Evolutionary conservation across 1,140 invertebrate species (phyloP).

Genomic region (Spodoptera litura): DNA sequence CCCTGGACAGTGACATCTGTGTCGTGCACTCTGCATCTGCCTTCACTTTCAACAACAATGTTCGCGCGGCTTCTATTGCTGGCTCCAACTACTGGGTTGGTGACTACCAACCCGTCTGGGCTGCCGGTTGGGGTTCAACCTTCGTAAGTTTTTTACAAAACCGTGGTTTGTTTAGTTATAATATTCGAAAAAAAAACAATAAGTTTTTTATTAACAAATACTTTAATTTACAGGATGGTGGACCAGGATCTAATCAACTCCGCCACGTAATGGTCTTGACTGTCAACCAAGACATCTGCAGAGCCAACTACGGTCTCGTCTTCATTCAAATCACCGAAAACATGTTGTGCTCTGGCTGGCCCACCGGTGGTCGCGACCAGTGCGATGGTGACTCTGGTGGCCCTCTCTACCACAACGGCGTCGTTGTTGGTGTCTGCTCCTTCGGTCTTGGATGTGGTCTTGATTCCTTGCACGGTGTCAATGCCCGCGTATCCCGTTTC

Average conservation of each 20-base stretch:
- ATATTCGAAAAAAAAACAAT: background rate
- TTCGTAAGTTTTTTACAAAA: slow-evolving; percentile 29
- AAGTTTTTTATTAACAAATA: too few relatives aligned
- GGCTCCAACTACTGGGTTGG: slow-evolving; percentile 44
- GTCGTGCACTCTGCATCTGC: slow-evolving; percentile 27
- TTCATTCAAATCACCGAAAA: slow-evolving; percentile 60
- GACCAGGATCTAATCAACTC: slow-evolving; percentile 63
- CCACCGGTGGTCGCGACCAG: slow-evolving; percentile 71
- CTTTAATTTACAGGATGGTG: slow-evolving; percentile 61
- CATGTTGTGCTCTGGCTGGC: slow-evolving; percentile 73
- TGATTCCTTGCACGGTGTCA: background rate
- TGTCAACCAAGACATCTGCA: slow-evolving; percentile 64
- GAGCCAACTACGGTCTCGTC: background rate
- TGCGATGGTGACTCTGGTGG: slow-evolving; percentile 88
- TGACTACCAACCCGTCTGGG: slow-evolving; percentile 47
- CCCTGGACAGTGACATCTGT: slow-evolving; percentile 87
- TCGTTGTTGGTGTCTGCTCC: slow-evolving; percentile 86
- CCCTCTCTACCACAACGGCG: slow-evolving; percentile 86
- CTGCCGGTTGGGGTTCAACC: slow-evolving; percentile 47
- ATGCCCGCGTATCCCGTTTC: background rate
- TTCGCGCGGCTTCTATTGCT: slow-evolving; percentile 33
- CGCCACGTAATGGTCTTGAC: slow-evolving; percentile 67
- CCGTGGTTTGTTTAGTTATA: background rate
- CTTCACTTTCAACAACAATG: slow-evolving; percentile 34
- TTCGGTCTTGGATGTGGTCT: slow-evolving; percentile 60